Conservation (phyloP, 1,140 invertebrate genomes). For the Colletes latitarsis region DNA sequence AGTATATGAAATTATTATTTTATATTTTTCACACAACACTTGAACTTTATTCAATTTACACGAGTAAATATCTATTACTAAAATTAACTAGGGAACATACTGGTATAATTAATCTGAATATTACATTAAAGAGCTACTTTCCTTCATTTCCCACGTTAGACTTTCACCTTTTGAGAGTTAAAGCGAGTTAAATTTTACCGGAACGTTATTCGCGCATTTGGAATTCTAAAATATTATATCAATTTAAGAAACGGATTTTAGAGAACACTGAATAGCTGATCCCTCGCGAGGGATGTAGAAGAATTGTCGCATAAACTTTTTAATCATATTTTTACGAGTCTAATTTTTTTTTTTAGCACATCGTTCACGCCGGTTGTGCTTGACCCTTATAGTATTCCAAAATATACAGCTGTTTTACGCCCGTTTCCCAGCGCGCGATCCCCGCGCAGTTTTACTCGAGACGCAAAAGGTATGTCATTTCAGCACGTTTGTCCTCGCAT, state of each 20-base stretch:
- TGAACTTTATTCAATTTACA: too few relatives aligned
- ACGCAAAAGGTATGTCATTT: slow-evolving; percentile 49
- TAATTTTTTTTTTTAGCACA: slow-evolving; percentile 31
- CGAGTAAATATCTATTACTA: too few relatives aligned
- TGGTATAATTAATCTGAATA: too few relatives aligned
- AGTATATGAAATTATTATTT: too few relatives aligned
- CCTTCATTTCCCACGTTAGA: too few relatives aligned
- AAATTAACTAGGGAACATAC: too few relatives aligned
- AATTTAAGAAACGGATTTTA: too few relatives aligned
- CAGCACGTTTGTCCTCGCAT: slow-evolving; percentile 61
- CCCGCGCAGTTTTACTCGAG: slow-evolving; percentile 27
- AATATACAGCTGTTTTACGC: slow-evolving; percentile 49
- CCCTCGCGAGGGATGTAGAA: not conserved
- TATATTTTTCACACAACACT: too few relatives aligned
- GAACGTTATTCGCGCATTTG: too few relatives aligned
- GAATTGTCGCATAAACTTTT: slow-evolving; percentile 23
- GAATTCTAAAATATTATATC: not conserved
- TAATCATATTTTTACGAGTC: slow-evolving; percentile 33
- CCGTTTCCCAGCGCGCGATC: slow-evolving; percentile 31
- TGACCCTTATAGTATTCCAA: slow-evolving; percentile 43
- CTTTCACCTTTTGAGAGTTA: too few relatives aligned
- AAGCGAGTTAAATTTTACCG: too few relatives aligned
- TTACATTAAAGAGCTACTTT: too few relatives aligned
- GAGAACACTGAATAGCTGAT: not conserved
- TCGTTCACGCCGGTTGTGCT: not conserved